A percentile compares a stretch with the other conserved stretches of the same genome.
Evolutionary conservation across 2,888 invertebrate species (phyloP).

Genomic region (Eupeodes luniger): DNA sequence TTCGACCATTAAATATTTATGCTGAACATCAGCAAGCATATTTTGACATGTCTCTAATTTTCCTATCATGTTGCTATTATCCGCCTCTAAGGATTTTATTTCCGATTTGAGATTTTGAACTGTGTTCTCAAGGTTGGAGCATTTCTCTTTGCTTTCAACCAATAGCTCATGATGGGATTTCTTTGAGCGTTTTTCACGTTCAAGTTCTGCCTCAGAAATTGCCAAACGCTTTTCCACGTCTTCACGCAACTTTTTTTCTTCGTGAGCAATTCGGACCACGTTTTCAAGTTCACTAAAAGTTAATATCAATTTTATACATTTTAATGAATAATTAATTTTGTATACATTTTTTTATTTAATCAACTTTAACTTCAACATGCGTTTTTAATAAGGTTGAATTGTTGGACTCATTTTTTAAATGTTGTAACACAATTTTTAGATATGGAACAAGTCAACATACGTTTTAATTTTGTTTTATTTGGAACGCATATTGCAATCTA

Average conservation of each 20-base stretch:
- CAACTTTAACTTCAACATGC: no score
- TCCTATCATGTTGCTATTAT: constrained; percentile 85
- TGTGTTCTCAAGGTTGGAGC: constrained; percentile 81
- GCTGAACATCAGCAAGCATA: constrained; percentile 85
- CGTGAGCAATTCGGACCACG: constrained; percentile 82
- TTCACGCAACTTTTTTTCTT: constrained; percentile 79
- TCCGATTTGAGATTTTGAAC: constrained; percentile 82
- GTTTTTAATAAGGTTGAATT: no score
- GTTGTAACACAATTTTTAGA: no score
- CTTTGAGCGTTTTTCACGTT: constrained; percentile 86
- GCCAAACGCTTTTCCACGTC: constrained; percentile 86
- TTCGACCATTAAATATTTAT: constrained; percentile 83
- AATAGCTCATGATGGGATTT: constrained; percentile 88
- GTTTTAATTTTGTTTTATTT: no score
- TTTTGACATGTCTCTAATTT: constrained; percentile 86
- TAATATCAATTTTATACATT: background rate
- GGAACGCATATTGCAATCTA: no score
- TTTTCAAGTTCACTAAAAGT: constrained; percentile 82
- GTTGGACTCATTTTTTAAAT: no score
- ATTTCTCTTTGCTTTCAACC: constrained; percentile 84
- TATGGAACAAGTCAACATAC: no score
- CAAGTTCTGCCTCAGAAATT: constrained; percentile 87
- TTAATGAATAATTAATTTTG: no score
- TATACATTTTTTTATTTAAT: no score
- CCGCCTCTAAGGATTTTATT: constrained; percentile 82